Evolutionary conservation across 2,888 invertebrate genomes (phyloP).

Genomic region (Orthonevra nobilis): DNA sequence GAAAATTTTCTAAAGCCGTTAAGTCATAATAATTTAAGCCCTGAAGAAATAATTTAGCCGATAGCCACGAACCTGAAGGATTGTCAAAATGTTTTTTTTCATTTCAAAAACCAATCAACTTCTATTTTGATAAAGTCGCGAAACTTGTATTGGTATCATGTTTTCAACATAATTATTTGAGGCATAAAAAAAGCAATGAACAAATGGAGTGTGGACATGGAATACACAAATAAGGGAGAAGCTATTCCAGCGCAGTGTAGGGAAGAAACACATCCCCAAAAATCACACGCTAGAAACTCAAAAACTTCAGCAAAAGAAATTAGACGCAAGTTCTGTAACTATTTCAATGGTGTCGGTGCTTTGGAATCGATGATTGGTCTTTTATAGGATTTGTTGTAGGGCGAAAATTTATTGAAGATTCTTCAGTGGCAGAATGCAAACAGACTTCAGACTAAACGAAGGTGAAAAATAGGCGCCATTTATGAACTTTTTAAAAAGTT

Average conservation of each 20-base stretch:
- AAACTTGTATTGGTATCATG: neutral
- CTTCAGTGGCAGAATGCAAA: no score
- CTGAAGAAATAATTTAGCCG: no score
- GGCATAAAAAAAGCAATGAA: neutral
- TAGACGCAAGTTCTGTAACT: neutral
- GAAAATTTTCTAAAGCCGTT: neutral
- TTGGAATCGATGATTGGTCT: no score
- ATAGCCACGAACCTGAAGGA: neutral
- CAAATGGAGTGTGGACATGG: neutral
- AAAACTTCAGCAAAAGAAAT: neutral
- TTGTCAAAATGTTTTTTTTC: neutral
- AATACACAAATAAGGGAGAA: neutral
- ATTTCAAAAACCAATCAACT: neutral
- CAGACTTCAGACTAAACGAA: no score
- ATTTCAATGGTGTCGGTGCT: neutral
- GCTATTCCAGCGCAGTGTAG: neutral
- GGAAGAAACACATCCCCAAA: neutral
- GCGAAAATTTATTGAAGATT: no score
- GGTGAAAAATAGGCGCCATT: no score
- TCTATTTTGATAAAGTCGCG: neutral
- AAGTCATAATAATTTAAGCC: neutral
- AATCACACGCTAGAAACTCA: no score
- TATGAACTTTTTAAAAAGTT: no score
- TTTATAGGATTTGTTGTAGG: no score
- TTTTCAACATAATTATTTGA: neutral